Evolutionary conservation across 2,888 invertebrate genomes (phyloP).

Genomic region (Alviniconcha strummeri): DNA sequence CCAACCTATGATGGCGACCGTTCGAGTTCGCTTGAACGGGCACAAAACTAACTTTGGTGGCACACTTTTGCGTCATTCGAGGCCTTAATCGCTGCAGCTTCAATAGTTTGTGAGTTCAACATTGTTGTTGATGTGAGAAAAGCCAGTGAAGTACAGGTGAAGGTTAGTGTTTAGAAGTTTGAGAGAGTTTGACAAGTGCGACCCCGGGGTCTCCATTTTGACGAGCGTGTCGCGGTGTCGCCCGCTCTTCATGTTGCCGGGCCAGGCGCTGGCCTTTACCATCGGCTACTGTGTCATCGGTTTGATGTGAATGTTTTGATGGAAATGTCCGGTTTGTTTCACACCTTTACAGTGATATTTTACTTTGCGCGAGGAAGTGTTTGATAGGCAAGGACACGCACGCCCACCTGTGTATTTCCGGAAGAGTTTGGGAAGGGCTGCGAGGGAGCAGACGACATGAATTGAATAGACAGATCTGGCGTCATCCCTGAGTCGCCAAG

Average conservation of each 20-base stretch:
- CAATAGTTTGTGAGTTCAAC: neutral
- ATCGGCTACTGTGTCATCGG: neutral
- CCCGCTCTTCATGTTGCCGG: slow-evolving; percentile 1
- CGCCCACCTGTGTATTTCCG: slow-evolving; percentile 26
- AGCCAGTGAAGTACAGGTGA: no score
- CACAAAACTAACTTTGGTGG: slow-evolving; percentile 24
- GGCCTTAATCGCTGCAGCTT: neutral
- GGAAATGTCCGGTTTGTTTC: neutral
- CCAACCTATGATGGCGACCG: slow-evolving; percentile 34
- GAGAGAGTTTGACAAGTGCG: slow-evolving; percentile 32
- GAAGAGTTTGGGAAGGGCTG: slow-evolving; percentile 18
- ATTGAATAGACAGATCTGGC: slow-evolving; percentile 8
- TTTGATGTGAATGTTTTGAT: neutral
- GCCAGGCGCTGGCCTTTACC: neutral
- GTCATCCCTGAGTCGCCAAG: slow-evolving; percentile 17
- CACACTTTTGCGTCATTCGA: neutral
- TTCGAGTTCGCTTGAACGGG: slow-evolving; percentile 26
- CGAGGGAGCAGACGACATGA: slow-evolving; percentile 20
- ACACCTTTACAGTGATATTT: neutral
- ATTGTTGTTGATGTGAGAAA: no score
- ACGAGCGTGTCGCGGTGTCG: slow-evolving; percentile 20
- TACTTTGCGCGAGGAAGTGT: neutral
- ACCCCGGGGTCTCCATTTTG: slow-evolving; percentile 30
- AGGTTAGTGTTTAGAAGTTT: slow-evolving; percentile 15
- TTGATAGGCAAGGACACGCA: slow-evolving; percentile 18